phyloP scores from a whole-genome alignment of 2,888 invertebrate genomes.

The Drosophila longiperda region DNA sequence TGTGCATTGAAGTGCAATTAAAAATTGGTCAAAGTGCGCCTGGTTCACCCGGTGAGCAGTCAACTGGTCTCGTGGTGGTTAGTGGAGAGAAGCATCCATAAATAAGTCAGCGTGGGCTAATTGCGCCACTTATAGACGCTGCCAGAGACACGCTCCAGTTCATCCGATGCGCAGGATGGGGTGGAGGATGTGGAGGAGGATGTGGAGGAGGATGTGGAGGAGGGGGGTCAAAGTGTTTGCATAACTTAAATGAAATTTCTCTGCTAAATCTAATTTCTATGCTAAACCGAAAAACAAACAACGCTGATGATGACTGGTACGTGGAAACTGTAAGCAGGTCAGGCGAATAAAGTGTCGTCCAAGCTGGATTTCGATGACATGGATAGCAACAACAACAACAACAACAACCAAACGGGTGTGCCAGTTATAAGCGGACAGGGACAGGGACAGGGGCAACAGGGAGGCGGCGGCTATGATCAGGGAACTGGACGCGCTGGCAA shows the following conservation, averaged over 20 bases:
- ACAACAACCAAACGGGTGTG: conserved; percentile 73
- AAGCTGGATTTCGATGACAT: conserved; percentile 84
- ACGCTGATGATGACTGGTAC: conserved; percentile 28
- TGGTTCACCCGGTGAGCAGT: conserved; percentile 39
- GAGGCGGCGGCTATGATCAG: conserved; percentile 42
- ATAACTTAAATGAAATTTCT: conserved; percentile 75
- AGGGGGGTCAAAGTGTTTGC: conserved; percentile 55
- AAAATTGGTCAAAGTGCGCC: conserved; percentile 52
- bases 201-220: background rate
- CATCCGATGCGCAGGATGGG: conserved; percentile 40
- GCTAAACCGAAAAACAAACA: conserved; percentile 75
- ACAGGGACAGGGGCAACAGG: conserved; percentile 44
- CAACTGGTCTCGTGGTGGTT: conserved; percentile 22
- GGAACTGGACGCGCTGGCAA: conserved; percentile 55
- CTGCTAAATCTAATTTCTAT: conserved; percentile 75
- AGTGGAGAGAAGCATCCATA: conserved; percentile 50
- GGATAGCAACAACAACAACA: conserved; percentile 58
- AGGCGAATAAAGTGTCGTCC: conserved; percentile 82
- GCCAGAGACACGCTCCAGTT: conserved; percentile 66
- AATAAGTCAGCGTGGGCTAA: conserved; percentile 72
- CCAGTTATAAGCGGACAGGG: conserved; percentile 56
- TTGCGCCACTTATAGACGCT: conserved; percentile 55
- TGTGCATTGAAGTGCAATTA: conserved; percentile 56
- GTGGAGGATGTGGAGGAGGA: conserved; percentile 1
- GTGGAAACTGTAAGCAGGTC: conserved; percentile 63